Conservation (phyloP, 2,888 invertebrate species). For the Fragum sueziense region DNA sequence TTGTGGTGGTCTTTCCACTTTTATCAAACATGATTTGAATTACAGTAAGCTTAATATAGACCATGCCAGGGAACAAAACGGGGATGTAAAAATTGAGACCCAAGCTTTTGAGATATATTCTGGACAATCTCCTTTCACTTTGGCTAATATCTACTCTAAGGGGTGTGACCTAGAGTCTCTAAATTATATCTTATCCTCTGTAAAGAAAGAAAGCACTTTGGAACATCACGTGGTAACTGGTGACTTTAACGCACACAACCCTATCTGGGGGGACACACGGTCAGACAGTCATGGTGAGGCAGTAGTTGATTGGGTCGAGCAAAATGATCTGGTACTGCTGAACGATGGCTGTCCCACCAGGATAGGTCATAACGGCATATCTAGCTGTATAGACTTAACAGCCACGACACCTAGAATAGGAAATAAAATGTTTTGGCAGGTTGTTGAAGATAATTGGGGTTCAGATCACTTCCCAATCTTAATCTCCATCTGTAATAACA, state of each 20-base stretch:
- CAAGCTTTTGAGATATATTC: conserved; percentile 14
- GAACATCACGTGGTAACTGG: conserved; percentile 9
- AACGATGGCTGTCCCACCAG: conserved; percentile 25
- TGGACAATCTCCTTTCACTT: not conserved
- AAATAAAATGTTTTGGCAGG: not conserved
- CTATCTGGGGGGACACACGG: not conserved
- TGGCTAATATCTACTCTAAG: conserved; percentile 3
- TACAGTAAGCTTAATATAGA: conserved; percentile 1
- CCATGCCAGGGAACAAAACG: conserved; percentile 15
- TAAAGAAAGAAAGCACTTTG: not conserved
- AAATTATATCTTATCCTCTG: not conserved
- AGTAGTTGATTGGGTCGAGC: not conserved
- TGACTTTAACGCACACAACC: conserved; percentile 25
- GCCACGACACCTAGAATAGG: not conserved
- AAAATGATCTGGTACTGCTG: conserved; percentile 11
- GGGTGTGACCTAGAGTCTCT: conserved; percentile 13
- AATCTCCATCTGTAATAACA: not conserved
- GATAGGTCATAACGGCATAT: not conserved
- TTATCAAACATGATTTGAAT: not conserved
- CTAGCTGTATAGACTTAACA: not conserved
- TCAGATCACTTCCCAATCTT: conserved; percentile 27
- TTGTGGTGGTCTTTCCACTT: conserved; percentile 7
- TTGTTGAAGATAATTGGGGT: conserved; percentile 2
- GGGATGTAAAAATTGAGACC: not conserved
- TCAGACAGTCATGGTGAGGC: not conserved